Evolutionary conservation across 2,888 invertebrate species (phyloP).

Genomic region (Mellilla xanthometata): DNA sequence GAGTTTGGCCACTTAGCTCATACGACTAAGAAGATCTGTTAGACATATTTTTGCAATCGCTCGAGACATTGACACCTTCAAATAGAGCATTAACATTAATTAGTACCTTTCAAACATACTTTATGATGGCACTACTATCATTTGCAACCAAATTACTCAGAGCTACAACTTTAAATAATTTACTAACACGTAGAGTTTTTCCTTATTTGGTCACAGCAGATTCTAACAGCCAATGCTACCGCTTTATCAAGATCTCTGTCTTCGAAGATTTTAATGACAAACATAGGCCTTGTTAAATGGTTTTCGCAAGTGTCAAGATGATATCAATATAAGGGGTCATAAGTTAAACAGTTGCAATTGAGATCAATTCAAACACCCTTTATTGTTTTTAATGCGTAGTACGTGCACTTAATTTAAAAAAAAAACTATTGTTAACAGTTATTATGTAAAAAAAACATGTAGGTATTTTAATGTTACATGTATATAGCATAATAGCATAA

Average conservation of each 20-base stretch:
- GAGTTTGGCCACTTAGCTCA: no score
- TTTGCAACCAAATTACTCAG: constrained; percentile 15
- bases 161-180: constrained; percentile 6
- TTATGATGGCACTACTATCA: constrained; percentile 16
- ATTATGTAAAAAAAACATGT: no score
- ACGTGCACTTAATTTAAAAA: constrained; percentile 1
- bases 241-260: constrained; percentile 5
- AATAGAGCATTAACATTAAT: constrained; percentile 26
- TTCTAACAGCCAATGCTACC: no score
- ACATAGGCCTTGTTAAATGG: constrained; percentile 10
- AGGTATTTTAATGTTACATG: no score
- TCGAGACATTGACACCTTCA: constrained; percentile 13
- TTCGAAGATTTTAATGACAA: neutral
- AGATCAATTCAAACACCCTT: constrained; percentile 36
- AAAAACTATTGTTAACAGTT: no score
- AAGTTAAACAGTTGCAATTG: constrained; percentile 46
- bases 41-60: constrained; percentile 6
- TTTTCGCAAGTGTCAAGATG: constrained; percentile 13
- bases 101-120: constrained; percentile 19
- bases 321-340: constrained; percentile 38
- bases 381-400: constrained; percentile 13
- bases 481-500: no score
- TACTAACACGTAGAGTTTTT: constrained; percentile 1
- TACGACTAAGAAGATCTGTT: no score
- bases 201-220: constrained; percentile 8